Base-by-base conservation (phyloP, 1,140 invertebrate species). In the Hyles vespertilio region DNA sequence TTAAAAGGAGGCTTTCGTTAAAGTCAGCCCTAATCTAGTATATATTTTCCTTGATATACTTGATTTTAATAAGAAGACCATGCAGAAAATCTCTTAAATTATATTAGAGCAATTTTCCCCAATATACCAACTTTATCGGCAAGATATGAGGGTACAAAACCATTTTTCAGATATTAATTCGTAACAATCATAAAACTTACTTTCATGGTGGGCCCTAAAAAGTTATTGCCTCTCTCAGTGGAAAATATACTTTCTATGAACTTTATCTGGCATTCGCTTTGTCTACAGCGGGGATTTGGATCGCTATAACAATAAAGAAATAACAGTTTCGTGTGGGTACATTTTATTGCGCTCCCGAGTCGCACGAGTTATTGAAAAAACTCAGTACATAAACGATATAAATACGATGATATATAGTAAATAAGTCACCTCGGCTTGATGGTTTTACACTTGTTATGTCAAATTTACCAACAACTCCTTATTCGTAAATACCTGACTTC, bases 81-180 rank as follows among this genome's bases (percentile, higher is more conserved):
- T 40, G 36, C 36, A 40, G 8, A 5, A 40, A 40, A 5, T 40
- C 36, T 5, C 22, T 22, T 22, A 22, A 22, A 22, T 22, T 22
- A 40, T 5, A 40, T 40, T 40, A 40, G 40, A 49, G 48, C 58
- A 61, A 61, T 63, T 63, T 62, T 40, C 52, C 50, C 48, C 55
- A 58, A 59, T 66, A 65, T 55, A 54, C 44, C 48, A 59, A 60
- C 61, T 74, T 78, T 77, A 79, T 74, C 70, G 60, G 51, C 62
- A 74, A 81, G 67, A 74, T 80, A 80, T 66, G 70, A 75, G 63
- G 74, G 76, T 79, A 70, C 65, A 64, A 72, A 74, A 65, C 70
- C 75, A 70, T 84, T 84, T 84, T 84, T 82, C 77, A 80, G 79
- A 82, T 82, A 85, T 87, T 84, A 87, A 85, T 85, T 81, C 70